Evolutionary conservation across 2,888 invertebrate species (phyloP), one percentile per base, ranked within the genome.

Genomic region (Pegoplata infirma): DNA sequence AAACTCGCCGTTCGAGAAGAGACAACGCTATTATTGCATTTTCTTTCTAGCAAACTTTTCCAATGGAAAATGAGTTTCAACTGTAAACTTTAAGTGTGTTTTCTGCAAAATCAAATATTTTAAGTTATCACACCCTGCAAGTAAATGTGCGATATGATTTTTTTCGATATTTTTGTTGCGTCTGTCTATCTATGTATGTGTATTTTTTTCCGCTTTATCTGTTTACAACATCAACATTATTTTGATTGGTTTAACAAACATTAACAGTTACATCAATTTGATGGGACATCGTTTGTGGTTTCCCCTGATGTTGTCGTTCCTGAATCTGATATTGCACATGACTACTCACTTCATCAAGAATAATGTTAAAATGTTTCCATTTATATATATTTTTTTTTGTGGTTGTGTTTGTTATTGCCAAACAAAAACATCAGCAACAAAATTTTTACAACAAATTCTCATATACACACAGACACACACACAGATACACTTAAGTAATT

Each of bases 201-300:
- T 51, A 23, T 14, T 21, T 8, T 21, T 47, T 36, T 28, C 51
- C n/a, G n/a, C 36, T 66, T 66, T 66, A 71, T 76, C 25, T 66
- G 64, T 71, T 69, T 66, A 71, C 67, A 68, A 44, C 69, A 67
- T 64, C 68, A 36, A 66, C 73, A 68, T 67, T 75, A 75, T 69
- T 69, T 78, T 59, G 80, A 75, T 80, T 58, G 68, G 64, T 59
- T 66, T 55, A 40, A 76, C 76, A 72, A 73, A 68, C 80, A 63
- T 73, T 64, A 75, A 58, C 64, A 71, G 73, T 56, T 66, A 76
- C 76, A 71, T 72, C 53, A 66, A 71, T 53, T 76, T 61, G 66
- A 76, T 59, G 64, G 64, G 53, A 17, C 28, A 72, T 66, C 40
- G 36, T 59, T 71, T 71, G 71, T 66, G 71, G 71, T 64, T 56